Base-by-base conservation (phyloP, 1,140 invertebrate genomes). In the Hormaphis cornu region DNA sequence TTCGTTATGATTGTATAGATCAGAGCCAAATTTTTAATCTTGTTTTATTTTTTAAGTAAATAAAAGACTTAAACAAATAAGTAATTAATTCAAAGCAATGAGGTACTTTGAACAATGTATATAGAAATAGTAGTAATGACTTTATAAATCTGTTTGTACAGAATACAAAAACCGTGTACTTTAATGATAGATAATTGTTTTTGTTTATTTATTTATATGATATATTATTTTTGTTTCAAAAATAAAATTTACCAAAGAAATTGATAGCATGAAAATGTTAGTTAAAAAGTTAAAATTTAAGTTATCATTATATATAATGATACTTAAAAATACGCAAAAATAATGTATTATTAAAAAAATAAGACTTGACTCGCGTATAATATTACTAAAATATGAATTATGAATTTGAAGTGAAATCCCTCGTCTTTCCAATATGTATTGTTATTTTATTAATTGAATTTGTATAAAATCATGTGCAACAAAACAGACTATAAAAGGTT, bases 191-290 rank as follows among this genome's bases (percentile, higher is more conserved):
- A 46, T 44, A 46, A 61, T 61, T 61, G 58, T 61, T 61, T 61
- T 61, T n/a, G 22, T 61, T 61, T 44, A 26, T 40, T 24, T 58
- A 40, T 40, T 12, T 61, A 37, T 46, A 44, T 61, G 26, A 40
- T 59, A 18, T 44, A 12, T 28, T 61, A 18, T 44, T 48, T 22
- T 50, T 22, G 48, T 50, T 50, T 35, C 6, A 48, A 33, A 33
- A 50, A n/a, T n/a, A n/a, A n/a, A n/a, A n/a, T n/a, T 35, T 66
- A 66, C 61, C 61, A 66, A 66, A 66, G 61, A 50, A 66, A 48
- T 66, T 66, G 28, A 44, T 42, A 28, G 50, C 40, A 48, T 50
- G 28, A 28, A 66, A 66, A 30, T 63, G 58, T 63, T 63, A 44
- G 46, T 63, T 63, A 20, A 63, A 46, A 30, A 66, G 42, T 66